Conservation (phyloP, 2,888 invertebrate genomes). For the Andrena haemorrhoa region DNA sequence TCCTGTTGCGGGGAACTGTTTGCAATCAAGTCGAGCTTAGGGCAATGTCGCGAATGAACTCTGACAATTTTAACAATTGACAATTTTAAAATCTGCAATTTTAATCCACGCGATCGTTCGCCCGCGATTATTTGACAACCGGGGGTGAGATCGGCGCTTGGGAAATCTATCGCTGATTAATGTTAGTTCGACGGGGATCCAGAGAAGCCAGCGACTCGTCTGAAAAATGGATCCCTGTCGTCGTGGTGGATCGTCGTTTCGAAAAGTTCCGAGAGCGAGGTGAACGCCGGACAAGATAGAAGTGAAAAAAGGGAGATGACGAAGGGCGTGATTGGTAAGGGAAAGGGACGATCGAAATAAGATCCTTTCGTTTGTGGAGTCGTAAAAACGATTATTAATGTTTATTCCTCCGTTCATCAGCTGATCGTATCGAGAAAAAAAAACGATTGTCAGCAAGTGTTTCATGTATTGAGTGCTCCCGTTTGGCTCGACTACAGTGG, state of each 20-base stretch:
- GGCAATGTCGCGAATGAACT: neutral
- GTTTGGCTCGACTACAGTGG: neutral
- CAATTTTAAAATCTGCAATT: neutral
- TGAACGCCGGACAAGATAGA: neutral
- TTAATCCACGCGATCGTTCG: slow-evolving; percentile 15
- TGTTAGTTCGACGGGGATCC: slow-evolving; percentile 59
- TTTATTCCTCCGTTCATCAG: slow-evolving; percentile 44
- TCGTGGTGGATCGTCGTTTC: slow-evolving; percentile 53
- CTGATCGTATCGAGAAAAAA: slow-evolving; percentile 2
- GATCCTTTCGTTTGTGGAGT: slow-evolving; percentile 24
- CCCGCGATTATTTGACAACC: slow-evolving; percentile 19
- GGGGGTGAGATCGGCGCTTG: neutral
- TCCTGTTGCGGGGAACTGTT: neutral
- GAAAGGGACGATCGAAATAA: neutral
- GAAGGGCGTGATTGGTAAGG: neutral
- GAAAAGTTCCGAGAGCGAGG: neutral
- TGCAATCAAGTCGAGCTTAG: neutral
- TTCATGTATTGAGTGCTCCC: neutral
- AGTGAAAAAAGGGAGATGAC: slow-evolving; percentile 22
- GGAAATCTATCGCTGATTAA: slow-evolving; percentile 68
- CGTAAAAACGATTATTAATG: slow-evolving; percentile 70
- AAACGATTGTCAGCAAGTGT: neutral
- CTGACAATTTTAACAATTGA: too few species aligned
- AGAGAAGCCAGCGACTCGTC: slow-evolving; percentile 30
- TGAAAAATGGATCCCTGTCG: slow-evolving; percentile 57